Conservation (phyloP, 2,797 vertebrate species). For the Menidia menidia region DNA sequence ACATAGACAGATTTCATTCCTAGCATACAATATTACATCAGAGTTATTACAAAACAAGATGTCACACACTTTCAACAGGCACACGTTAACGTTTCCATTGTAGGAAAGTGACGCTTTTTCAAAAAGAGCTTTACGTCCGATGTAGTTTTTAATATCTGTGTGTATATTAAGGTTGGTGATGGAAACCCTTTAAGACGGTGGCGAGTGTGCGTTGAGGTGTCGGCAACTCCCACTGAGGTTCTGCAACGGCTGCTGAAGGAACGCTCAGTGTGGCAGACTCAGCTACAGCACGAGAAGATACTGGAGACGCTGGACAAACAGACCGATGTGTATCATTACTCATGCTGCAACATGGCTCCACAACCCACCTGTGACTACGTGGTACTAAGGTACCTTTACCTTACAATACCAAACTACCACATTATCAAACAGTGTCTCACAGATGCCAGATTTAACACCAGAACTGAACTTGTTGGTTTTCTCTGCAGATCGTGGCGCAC, state of each 20-base stretch:
- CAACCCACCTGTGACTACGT: conserved; percentile 90
- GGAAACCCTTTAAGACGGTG: conserved; percentile 90
- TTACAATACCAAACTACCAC: not conserved
- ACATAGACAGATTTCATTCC: no score
- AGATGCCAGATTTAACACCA: not conserved
- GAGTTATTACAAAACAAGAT: not conserved
- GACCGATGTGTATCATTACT: conserved; percentile 91
- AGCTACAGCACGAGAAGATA: conserved; percentile 90
- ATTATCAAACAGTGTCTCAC: no score
- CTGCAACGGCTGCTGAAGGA: conserved; percentile 89
- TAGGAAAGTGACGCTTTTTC: not conserved
- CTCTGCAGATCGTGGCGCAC: conserved; percentile 89
- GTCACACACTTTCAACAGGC: no score
- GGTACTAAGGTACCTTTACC: conserved; percentile 86
- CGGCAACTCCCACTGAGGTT: conserved; percentile 85
- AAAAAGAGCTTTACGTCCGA: not conserved
- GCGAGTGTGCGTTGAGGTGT: conserved; percentile 87
- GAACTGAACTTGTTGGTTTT: not conserved
- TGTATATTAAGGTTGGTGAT: conserved; percentile 86
- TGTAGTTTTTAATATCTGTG: conserved; percentile 1
- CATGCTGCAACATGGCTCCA: conserved; percentile 89
- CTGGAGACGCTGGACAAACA: conserved; percentile 90
- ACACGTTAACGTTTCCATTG: no score
- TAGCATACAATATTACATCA: not conserved
- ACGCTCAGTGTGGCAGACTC: conserved; percentile 86